These are phyloP conservation scores for Drosophila emarginata DNA, from an alignment of 2,888 invertebrate species.

Conservation along the genomic window DNA sequence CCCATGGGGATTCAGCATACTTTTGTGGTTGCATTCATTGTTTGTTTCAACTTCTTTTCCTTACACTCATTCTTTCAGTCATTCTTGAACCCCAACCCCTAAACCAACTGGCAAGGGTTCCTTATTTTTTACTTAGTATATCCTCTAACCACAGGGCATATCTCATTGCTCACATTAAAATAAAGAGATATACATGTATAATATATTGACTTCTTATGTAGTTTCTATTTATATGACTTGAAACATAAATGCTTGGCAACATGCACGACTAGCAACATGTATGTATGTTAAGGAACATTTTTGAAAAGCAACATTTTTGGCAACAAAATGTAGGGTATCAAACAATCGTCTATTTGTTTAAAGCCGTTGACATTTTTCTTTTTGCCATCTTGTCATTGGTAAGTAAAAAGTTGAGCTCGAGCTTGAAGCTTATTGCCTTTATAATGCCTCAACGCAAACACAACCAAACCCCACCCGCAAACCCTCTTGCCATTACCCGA, in stretches of 20 bases:
- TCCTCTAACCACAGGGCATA: neutral
- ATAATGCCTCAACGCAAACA: conserved; percentile 11
- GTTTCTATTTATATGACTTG: too few relatives aligned
- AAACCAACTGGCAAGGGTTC: conserved; percentile 10
- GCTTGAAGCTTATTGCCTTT: conserved; percentile 53
- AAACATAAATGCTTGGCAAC: too few relatives aligned
- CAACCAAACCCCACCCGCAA: neutral
- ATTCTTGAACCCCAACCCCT: neutral
- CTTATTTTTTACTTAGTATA: conserved; percentile 20
- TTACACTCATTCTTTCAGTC: neutral
- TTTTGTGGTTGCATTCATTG: conserved; percentile 52
- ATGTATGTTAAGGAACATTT: too few relatives aligned
- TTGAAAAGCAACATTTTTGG: neutral
- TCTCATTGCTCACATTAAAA: too few relatives aligned
- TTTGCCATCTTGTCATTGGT: conserved; percentile 62
- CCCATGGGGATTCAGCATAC: conserved; percentile 8
- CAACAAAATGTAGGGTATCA: neutral
- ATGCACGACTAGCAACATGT: neutral
- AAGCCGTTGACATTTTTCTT: conserved; percentile 14
- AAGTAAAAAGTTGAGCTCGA: conserved; percentile 50
- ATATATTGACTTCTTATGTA: too few relatives aligned
- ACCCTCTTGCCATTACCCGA: conserved; percentile 18
- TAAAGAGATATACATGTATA: too few relatives aligned
- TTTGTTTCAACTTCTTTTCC: conserved; percentile 41
- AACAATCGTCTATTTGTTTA: neutral